Evolutionary conservation across 2,888 invertebrate genomes (phyloP), one percentile per base, ranked within the genome.

Genomic region (Biston betularia): DNA sequence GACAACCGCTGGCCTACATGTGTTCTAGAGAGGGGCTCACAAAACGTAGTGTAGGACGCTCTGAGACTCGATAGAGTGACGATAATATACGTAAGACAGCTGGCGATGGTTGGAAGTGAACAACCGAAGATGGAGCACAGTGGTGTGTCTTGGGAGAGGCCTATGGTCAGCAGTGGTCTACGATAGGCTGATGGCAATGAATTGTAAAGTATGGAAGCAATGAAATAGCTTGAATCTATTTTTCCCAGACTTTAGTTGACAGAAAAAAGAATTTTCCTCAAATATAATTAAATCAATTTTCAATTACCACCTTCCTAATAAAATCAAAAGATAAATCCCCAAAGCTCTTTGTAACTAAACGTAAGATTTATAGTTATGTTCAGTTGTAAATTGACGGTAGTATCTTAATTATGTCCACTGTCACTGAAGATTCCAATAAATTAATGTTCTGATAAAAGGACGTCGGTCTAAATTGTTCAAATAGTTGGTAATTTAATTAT

Each of bases 321-420:
- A 52, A 61, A 56, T 57, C 65, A 65, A 62, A 54, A 58, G 56
- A 57, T 66, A 45, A 49, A 53, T 48, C 44, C 46, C 10, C 4
- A 62, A 55, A 60, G 54, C 49, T 24, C 44, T 58, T 48, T 54
- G n/a, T 46, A 62, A 48, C 58, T 49, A n/a, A 61, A 50, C n/a
- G 38, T 12, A 24, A 61, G 66, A 66, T 62, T 66, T 66, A 66
- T 66, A 33, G 35, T 58, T 48, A 66, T 58, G 46, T 58, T 42
- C 45, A 10, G 48, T 35, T 14, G 15, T 62, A 66, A 66, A 62
- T 66, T 66, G 44, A 62, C n/a, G 53, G 1, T 24, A 12, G 11
- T 54, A 66, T 66, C 66, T 66, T 66, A 66, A 62, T 66, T 61
- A 60, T 54, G 65, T 59, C 49, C 45, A 14, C 12, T 55, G 60